Evolutionary conservation across 2,113 vertebrate species (phyloP).

Genomic region (Smithornis capensis): DNA sequence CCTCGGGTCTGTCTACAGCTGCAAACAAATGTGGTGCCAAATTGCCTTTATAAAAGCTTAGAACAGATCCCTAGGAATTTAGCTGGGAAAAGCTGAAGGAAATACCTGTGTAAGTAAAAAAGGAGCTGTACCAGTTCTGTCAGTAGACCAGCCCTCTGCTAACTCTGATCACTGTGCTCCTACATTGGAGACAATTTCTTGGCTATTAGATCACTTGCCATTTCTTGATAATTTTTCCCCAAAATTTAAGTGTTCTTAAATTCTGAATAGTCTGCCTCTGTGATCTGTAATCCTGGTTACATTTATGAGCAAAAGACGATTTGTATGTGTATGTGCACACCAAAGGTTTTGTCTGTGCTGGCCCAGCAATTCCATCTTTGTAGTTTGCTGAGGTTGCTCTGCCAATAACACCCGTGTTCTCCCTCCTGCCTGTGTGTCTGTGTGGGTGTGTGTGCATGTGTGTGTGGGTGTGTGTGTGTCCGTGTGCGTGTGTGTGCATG

Average conservation of each 20-base stretch:
- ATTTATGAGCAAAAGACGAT: not conserved
- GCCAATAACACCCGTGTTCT: not conserved
- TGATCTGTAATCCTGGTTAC: not conserved
- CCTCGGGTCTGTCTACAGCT: not conserved
- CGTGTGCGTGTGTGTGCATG: too few relatives aligned
- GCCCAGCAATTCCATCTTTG: not conserved
- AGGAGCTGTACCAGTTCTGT: not conserved
- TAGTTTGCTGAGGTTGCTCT: not conserved
- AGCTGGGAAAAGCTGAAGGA: not conserved
- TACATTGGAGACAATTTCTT: not conserved
- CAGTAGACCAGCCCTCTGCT: not conserved
- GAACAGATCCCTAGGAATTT: not conserved
- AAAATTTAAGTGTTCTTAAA: not conserved
- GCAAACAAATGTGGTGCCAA: not conserved
- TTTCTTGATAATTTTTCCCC: rapidly evolving
- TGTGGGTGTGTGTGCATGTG: too few relatives aligned
- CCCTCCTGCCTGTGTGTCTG: not conserved
- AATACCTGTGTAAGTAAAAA: not conserved
- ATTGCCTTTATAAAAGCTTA: not conserved
- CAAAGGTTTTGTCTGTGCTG: not conserved
- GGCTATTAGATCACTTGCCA: not conserved
- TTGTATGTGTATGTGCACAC: not conserved
- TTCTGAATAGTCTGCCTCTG: rapidly evolving
- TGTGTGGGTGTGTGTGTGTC: too few relatives aligned
- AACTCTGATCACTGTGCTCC: too few relatives aligned